Conservation (phyloP, 2,888 invertebrate species). For the Oconnorella tubifera region DNA sequence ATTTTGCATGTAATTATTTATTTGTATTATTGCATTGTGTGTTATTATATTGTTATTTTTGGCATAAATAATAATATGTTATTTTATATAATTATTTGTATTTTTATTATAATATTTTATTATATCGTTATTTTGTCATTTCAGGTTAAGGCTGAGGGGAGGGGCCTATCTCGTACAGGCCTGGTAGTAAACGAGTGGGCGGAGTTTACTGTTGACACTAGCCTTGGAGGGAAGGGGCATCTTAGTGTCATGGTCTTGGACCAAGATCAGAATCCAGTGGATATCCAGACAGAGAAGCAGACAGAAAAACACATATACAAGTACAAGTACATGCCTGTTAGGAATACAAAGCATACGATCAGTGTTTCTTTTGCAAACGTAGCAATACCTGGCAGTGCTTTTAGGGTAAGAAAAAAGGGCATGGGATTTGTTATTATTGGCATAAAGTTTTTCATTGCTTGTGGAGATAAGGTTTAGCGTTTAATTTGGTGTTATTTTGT, state of each 20-base stretch:
- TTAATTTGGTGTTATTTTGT: too few relatives aligned
- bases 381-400: slow-evolving; percentile 14
- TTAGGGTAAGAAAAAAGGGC: slow-evolving; percentile 8
- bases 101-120: too few relatives aligned
- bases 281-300: neutral
- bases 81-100: neutral
- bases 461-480: neutral
- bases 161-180: slow-evolving; percentile 1
- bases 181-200: neutral
- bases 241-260: neutral
- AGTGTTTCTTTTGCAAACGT: slow-evolving; percentile 14
- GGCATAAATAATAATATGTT: too few relatives aligned
- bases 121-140: too few relatives aligned
- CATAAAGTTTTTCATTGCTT: neutral
- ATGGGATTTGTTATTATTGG: neutral
- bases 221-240: slow-evolving; percentile 1
- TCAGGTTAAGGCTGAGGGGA: slow-evolving; percentile 8
- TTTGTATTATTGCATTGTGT: too few relatives aligned
- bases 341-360: slow-evolving; percentile 5
- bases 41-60: slow-evolving; percentile 1
- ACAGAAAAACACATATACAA: slow-evolving; percentile 9
- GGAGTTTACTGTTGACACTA: slow-evolving; percentile 4
- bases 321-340: slow-evolving; percentile 14
- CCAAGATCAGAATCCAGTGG: neutral
- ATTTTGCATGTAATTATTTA: neutral